A percentile compares a stretch with the other conserved stretches of the same genome.
phyloP scores from a whole-genome alignment of 2,797 vertebrate genomes.

The Sebastes nivosus region DNA sequence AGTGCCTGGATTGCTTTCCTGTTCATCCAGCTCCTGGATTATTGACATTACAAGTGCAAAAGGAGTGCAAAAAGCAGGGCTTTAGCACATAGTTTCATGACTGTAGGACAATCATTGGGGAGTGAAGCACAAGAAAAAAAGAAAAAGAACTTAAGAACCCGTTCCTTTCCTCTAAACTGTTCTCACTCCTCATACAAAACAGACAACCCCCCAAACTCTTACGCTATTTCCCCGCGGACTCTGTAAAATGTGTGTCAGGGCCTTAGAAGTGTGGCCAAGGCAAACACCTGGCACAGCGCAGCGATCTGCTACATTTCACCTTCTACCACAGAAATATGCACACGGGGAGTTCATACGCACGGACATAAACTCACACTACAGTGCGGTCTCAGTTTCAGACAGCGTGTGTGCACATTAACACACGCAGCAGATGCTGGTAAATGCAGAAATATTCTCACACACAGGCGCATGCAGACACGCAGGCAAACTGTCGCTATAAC shows the following conservation, averaged over 20 bases:
- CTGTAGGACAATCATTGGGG: background rate
- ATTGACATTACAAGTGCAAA: conserved; percentile 6
- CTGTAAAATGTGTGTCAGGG: conserved; percentile 71
- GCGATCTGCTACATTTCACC: conserved; percentile 69
- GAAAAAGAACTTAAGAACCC: background rate
- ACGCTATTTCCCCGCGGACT: conserved; percentile 47
- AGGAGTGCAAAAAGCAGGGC: background rate
- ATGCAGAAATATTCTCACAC: conserved; percentile 12
- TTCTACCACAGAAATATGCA: conserved; percentile 72
- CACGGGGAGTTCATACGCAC: conserved; percentile 55
- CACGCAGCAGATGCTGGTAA: conserved; percentile 31
- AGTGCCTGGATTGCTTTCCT: too few species aligned
- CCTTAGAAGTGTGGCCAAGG: conserved; percentile 71
- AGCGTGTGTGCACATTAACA: conserved; percentile 26
- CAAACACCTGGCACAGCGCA: conserved; percentile 67
- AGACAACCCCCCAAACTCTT: conserved; percentile 35
- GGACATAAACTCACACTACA: conserved; percentile 43
- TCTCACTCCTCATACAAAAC: conserved; percentile 37
- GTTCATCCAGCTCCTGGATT: background rate
- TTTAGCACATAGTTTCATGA: background rate
- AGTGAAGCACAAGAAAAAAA: conserved; percentile 15
- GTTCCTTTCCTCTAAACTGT: conserved; percentile 33
- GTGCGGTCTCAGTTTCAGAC: conserved; percentile 36
- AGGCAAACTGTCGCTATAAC: conserved; percentile 12
- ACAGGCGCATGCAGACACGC: background rate